Percentiles rank a stretch among this genome's conserved stretches.
Conservation (phyloP, 35 echinoderm and acorn worm genomes). For the Heliocidaris erythrogramma region DNA sequence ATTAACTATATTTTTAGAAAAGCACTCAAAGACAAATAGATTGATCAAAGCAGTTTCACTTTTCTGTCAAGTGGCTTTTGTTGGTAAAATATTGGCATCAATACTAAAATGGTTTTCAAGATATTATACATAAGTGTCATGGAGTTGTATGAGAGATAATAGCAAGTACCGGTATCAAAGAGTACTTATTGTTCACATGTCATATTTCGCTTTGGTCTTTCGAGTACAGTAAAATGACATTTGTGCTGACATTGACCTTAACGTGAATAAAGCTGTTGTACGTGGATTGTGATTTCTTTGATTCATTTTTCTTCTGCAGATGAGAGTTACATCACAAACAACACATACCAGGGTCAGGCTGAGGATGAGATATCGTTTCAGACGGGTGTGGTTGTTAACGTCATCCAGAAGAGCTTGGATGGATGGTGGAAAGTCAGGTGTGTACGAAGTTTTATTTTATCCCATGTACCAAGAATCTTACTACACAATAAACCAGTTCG, state of each 20-base stretch:
- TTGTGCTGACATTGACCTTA: too few species aligned
- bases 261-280: too few species aligned
- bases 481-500: neutral
- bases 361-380: constrained; percentile 93
- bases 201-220: too few species aligned
- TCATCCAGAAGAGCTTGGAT: constrained; percentile 89
- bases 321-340: constrained; percentile 87
- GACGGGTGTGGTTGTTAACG: constrained; percentile 77
- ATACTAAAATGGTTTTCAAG: neutral
- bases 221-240: too few species aligned
- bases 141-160: neutral
- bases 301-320: constrained; percentile 35
- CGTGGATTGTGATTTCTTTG: neutral
- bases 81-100: neutral
- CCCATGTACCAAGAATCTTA: too few species aligned
- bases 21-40: neutral
- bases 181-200: neutral
- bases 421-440: constrained; percentile 97
- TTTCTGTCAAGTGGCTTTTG: neutral
- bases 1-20: neutral
- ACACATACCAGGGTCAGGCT: constrained; percentile 65
- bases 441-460: neutral
- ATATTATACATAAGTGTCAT: neutral
- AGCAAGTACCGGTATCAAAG: too few species aligned
- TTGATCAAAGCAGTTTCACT: neutral